Conservation (phyloP, 2,888 invertebrate genomes). For the Podabrus alpinus region DNA sequence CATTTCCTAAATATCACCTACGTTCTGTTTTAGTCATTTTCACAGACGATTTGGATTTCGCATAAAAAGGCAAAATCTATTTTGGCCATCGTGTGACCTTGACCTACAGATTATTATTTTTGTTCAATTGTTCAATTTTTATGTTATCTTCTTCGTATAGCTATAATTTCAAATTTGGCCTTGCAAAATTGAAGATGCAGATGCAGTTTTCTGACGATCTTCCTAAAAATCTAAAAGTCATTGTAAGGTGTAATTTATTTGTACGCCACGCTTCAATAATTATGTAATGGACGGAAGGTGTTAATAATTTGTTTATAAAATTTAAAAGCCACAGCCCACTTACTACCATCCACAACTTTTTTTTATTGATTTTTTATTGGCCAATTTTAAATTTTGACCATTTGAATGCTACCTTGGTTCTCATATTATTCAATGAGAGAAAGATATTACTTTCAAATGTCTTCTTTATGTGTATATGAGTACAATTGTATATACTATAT, state of each 20-base stretch:
- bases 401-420: background rate
- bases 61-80: background rate
- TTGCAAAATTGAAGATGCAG: background rate
- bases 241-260: background rate
- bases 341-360: background rate
- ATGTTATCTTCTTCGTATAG: too few relatives aligned
- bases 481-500: too few relatives aligned
- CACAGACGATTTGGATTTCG: background rate
- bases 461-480: background rate
- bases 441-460: background rate
- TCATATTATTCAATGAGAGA: background rate
- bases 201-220: background rate
- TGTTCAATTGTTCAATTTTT: too few relatives aligned
- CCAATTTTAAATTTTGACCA: background rate
- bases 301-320: background rate
- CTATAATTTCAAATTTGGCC: too few relatives aligned
- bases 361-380: too few relatives aligned
- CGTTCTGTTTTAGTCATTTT: slow-evolving; percentile 19
- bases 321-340: background rate
- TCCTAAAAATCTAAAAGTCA: background rate
- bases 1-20: slow-evolving; percentile 37
- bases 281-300: background rate
- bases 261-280: background rate
- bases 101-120: too few relatives aligned
- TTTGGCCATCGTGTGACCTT: background rate